Base-by-base conservation (phyloP, 1,140 invertebrate species). In the Teleopsis dalmanni region DNA sequence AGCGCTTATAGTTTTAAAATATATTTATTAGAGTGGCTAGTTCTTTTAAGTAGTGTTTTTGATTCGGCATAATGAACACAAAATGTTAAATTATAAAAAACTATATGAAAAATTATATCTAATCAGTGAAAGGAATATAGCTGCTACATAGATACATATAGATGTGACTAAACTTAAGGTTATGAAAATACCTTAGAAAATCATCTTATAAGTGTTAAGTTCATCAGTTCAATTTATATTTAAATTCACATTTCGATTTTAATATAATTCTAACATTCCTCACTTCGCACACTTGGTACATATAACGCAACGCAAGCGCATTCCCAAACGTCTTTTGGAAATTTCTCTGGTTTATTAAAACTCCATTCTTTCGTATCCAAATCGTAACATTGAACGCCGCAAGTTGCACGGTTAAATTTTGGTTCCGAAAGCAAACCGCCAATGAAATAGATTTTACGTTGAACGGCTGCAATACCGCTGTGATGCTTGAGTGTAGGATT, bases 401-500 rank as follows among this genome's bases (percentile, higher is more conserved):
- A 79, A 9, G 80, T 82, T 43, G 80, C 79, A 22, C 80, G 74
- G 62, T 83, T 78, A 56, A 83, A 83, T 48, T 79, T 80, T 27
- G 76, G 76, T 51, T 82, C 80, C 33, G 79, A 81, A 50, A 80
- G 76, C 58, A 84, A 81, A 1, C 84, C 85, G 9, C 85, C 85
- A 53, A 87, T 79, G 47, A 86, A 79, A 62, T 83, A 84, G 3
- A 87, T 76, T 55, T 76, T 77, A n/a, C 72, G 66, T n/a, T 77
- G 70, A 26, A 83, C 73, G 14, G 78, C 70, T 4, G 81, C 79
- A 33, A 83, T 80, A 13, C 82, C 81, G 0, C 82, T 79, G 62
- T 85, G 83, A 60, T 82, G 83, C 35, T 84, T 72, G 2, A 83
- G 81, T 0, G 78, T 79, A 9, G 83, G 83, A 26, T 86, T 74